Evolutionary conservation across 2,797 vertebrate species (phyloP), one percentile per base, ranked within the genome.

Genomic region (Molossus alvarezi): DNA sequence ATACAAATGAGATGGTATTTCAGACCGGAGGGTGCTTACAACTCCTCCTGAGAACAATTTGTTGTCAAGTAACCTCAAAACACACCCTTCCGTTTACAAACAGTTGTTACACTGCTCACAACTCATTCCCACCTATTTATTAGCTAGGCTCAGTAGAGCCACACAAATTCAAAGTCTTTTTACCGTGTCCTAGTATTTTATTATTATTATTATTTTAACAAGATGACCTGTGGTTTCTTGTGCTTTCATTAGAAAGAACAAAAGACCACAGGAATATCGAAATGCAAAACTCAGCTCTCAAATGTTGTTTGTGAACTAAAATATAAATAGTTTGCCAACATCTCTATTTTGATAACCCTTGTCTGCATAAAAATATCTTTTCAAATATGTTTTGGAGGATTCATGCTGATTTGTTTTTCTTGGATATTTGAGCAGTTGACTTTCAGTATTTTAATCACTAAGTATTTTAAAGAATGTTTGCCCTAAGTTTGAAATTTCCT

Each of bases 271-370:
- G 51, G 67, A 93, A 73, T 87, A 96, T 79, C 75, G 81, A 37
- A 89, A 86, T 71, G 23, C 89, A 87, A 64, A 88, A 84, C 64
- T 79, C 76, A 60, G 83, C 62, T 93, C 89, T 95, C 95, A 95
- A 93, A 96, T 94, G 71, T 94, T 94, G 86, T 92, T 97, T 95
- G 95, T 93, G 73, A 97, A 84, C 77, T 94, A 75, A 95, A 95
- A 95, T 65, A 94, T 88, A 90, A 95, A 88, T 27, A 75, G 81
- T 94, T 90, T 94, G 95, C 96, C 97, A 92, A 57, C 87, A 94
- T 95, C 82, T 97, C 94, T 95, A 75, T 88, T 96, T 88, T 97
- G 96, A 97, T 96, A 97, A 96, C 95, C 89, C 94, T 94, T 93
- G 88, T 94, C 95, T 97, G 91, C 65, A 95, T 96, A 83, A 96